A percentile compares a stretch with the other conserved stretches of the same genome.
Evolutionary conservation across 2,113 vertebrate genomes (phyloP).

Genomic region (Tapirus terrestris): DNA sequence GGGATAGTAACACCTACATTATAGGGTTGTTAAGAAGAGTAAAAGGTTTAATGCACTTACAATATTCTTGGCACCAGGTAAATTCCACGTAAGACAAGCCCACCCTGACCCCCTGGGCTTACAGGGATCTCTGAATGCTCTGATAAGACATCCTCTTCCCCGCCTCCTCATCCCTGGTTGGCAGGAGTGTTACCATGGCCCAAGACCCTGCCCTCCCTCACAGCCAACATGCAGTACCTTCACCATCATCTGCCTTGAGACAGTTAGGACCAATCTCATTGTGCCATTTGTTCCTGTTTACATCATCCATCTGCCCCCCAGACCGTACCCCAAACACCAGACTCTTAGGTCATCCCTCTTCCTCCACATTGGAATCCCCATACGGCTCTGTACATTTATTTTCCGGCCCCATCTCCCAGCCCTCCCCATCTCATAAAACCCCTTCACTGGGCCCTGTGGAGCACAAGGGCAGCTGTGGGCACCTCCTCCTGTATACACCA

Average conservation of each 20-base stretch:
- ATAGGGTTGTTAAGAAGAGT: neutral
- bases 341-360: neutral
- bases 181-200: neutral
- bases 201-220: neutral
- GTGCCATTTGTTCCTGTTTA: neutral
- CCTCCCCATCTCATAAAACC: neutral
- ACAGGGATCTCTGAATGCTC: neutral
- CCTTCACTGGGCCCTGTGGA: neutral
- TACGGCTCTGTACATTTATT: neutral
- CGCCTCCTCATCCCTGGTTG: accelerated
- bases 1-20: neutral
- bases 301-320: accelerated
- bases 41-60: neutral
- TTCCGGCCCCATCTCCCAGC: neutral
- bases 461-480: neutral
- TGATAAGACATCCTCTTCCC: neutral
- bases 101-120: neutral
- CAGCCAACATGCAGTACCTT: neutral
- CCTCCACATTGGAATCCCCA: neutral
- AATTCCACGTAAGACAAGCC: neutral
- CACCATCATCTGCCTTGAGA: neutral
- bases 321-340: neutral
- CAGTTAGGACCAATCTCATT: neutral
- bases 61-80: neutral
- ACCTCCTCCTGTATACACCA: neutral